Evolutionary conservation across 2,888 invertebrate genomes (phyloP), one percentile per base, ranked within the genome.

Genomic region (Eupeodes luniger): DNA sequence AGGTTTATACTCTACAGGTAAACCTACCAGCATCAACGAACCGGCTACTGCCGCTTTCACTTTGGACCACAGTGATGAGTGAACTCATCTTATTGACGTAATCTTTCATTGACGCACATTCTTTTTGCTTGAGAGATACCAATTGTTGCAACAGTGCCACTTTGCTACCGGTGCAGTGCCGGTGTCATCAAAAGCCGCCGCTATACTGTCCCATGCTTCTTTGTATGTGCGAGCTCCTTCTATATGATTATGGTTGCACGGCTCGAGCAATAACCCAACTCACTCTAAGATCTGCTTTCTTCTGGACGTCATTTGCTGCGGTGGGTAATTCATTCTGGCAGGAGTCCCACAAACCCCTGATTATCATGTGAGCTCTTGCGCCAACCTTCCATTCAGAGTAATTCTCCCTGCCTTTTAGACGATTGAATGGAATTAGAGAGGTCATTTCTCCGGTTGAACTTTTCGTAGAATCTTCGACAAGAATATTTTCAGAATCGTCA

Each of bases 241-340:
- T 19, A 72, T 44, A 44, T 74, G 59, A 10, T 57, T 74, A 16
- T 72, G 57, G 27, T 14, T 72, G 10, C 70, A 72, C 55, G 72
- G 57, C 57, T 57, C 72, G 14, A 72, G 19, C 76, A 75, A 69
- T 76, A 75, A 66, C 16, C 67, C 59, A 81, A 61, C 19, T 81
- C 81, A 55, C 81, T 67, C 40, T 70, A 9, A 76, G 53, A 57
- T 76, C 61, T 7, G 34, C n/a, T 62, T 70, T 69, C 53, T 55
- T 82, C 59, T 91, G 91, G 47, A 89, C 90, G n/a, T 91, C 91
- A 85, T 91, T 91, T 82, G 89, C 85, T 84, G 86, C 70, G 74
- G 64, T 59, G 74, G 77, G 78, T 72, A 79, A 72, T 64, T 2
- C 12, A 9, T 72, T 55, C 10, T 16, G 11, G 79, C 67, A 77